Percentiles rank a stretch among this genome's conserved stretches.
Conservation (phyloP, 2,113 vertebrate species). For the Cyprinus carpio region DNA sequence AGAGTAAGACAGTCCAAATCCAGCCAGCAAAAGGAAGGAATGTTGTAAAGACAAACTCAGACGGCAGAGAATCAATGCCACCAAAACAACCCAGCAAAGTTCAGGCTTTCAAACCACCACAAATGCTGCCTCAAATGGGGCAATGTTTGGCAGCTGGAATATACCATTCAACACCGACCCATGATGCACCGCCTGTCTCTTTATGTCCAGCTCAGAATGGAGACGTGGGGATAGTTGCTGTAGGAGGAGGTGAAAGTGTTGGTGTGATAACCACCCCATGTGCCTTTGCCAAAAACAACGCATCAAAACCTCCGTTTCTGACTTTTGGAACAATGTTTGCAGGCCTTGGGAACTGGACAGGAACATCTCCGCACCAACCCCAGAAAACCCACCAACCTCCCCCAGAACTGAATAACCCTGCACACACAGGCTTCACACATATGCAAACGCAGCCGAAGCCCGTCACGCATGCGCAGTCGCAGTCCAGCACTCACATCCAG, state of each 20-base stretch:
- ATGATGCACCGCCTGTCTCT: slow-evolving; percentile 64
- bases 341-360: slow-evolving; percentile 66
- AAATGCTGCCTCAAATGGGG: slow-evolving; percentile 43
- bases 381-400: slow-evolving; percentile 35
- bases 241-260: slow-evolving; percentile 61
- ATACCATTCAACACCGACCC: slow-evolving; percentile 62
- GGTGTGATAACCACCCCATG: slow-evolving; percentile 52
- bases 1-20: slow-evolving; percentile 53
- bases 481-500: slow-evolving; percentile 46
- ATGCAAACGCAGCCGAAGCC: slow-evolving; percentile 44
- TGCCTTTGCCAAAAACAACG: slow-evolving; percentile 64
- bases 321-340: slow-evolving; percentile 59
- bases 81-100: slow-evolving; percentile 60
- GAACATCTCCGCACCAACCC: slow-evolving; percentile 40
- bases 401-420: slow-evolving; percentile 56
- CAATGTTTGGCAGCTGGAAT: slow-evolving; percentile 51
- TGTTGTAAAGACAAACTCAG: slow-evolving; percentile 54
- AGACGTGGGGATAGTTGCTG: slow-evolving; percentile 61
- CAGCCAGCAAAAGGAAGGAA: slow-evolving; percentile 57
- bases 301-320: slow-evolving; percentile 63
- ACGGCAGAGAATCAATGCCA: slow-evolving; percentile 57
- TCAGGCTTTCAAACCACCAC: slow-evolving; percentile 43
- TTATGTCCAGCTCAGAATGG: slow-evolving; percentile 66
- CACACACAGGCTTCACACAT: slow-evolving; percentile 54
- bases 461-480: not conserved